Conservation (phyloP, 2,113 vertebrate species). For the Brachypteracias leptosomus region DNA sequence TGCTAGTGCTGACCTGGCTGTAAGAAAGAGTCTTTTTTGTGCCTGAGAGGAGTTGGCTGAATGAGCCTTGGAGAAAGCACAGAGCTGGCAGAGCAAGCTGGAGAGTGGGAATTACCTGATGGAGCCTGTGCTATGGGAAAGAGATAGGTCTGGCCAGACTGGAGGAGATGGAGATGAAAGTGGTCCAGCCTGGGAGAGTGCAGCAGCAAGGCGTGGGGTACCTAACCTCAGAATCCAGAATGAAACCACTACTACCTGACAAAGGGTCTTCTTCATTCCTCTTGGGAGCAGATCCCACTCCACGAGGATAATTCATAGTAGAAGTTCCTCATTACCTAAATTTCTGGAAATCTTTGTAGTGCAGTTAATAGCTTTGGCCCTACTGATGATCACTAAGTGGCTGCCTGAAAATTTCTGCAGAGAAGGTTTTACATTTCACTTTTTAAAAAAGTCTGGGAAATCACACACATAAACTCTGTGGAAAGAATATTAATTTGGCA, state of each 20-base stretch:
- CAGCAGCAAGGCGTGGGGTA: not conserved
- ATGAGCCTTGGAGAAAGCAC: not conserved
- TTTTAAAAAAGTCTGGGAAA: not conserved
- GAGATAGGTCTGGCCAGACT: rapidly evolving
- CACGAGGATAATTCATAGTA: not conserved
- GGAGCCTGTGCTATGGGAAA: not conserved
- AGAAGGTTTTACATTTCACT: not conserved
- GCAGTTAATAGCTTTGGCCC: not conserved
- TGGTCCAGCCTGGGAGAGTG: not conserved
- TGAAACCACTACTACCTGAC: not conserved
- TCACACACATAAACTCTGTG: not conserved
- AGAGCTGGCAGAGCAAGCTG: rapidly evolving
- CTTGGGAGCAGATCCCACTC: not conserved
- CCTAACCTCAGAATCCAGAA: not conserved
- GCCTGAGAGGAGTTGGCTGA: not conserved
- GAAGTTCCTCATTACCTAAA: not conserved
- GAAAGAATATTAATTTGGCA: not conserved
- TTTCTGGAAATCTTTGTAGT: not conserved
- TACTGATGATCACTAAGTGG: not conserved
- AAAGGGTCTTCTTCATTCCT: not conserved
- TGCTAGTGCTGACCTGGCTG: not conserved
- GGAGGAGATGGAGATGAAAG: not conserved
- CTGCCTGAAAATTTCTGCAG: not conserved
- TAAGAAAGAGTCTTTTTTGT: not conserved
- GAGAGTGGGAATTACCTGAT: not conserved